Evolutionary conservation across 2,113 vertebrate species (phyloP).

Genomic region (Eretmochelys imbricata): DNA sequence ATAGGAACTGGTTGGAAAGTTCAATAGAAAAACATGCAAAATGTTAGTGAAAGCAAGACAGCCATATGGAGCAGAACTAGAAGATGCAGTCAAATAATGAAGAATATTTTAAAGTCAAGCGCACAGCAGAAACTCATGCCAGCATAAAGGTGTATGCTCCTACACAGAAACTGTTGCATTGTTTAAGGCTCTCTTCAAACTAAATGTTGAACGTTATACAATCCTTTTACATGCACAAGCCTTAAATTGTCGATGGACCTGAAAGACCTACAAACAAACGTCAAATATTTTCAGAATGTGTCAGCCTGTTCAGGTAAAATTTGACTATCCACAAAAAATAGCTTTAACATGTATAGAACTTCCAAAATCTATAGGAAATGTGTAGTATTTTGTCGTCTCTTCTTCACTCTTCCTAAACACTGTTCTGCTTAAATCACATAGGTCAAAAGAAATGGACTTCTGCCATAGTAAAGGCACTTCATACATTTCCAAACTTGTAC

Average conservation of each 20-base stretch:
- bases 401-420: not conserved
- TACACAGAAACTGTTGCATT: not conserved
- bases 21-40: slow-evolving; percentile 76
- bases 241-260: not conserved
- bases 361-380: not conserved
- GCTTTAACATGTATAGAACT: not conserved
- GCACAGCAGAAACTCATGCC: not conserved
- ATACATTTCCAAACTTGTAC: not conserved
- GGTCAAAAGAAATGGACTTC: not conserved
- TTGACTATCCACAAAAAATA: not conserved
- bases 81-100: slow-evolving; percentile 25
- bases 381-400: not conserved
- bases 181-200: not conserved
- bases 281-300: not conserved
- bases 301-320: rapidly evolving
- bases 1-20: slow-evolving; percentile 80
- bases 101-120: slow-evolving; percentile 15
- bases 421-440: not conserved
- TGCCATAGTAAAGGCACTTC: not conserved
- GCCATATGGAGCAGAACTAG: slow-evolving; percentile 19
- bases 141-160: not conserved
- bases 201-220: not conserved
- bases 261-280: not conserved
- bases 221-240: rapidly evolving
- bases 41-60: slow-evolving; percentile 64